Conservation (phyloP, 53 echinoderm and acorn worm species). For the Glandiceps talaboti region DNA sequence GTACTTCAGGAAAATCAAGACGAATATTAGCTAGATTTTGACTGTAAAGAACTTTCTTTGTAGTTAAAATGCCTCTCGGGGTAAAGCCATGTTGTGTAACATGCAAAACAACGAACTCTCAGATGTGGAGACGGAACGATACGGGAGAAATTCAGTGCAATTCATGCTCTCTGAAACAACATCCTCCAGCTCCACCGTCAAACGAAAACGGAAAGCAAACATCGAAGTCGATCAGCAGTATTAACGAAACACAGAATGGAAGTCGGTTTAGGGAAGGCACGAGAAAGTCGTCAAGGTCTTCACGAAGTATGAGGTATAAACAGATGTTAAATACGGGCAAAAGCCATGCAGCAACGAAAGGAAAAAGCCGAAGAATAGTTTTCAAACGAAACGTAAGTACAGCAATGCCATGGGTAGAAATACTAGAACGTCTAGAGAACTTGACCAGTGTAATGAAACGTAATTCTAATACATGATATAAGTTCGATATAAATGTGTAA, state of each 20-base stretch:
- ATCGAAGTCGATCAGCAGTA: slow-evolving; percentile 6
- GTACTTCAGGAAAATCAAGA: too few relatives aligned
- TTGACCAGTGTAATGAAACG: too few relatives aligned
- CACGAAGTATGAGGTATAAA: slow-evolving; percentile 60
- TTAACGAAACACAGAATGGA: slow-evolving; percentile 25
- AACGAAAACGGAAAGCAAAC: slow-evolving; percentile 22
- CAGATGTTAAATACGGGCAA: slow-evolving; percentile 55
- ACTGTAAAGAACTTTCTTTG: too few relatives aligned
- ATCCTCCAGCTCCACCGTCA: slow-evolving; percentile 6
- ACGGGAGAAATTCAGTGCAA: slow-evolving; percentile 54
- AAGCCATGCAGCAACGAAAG: slow-evolving; percentile 74
- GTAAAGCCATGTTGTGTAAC: slow-evolving; percentile 44
- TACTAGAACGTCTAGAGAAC: too few relatives aligned
- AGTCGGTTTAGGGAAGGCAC: slow-evolving; percentile 34
- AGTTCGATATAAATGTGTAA: too few relatives aligned
- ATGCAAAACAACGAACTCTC: slow-evolving; percentile 76
- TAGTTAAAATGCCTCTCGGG: slow-evolving; percentile 38
- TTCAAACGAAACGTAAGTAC: slow-evolving; percentile 85
- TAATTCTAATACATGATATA: too few relatives aligned
- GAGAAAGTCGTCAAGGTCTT: slow-evolving; percentile 45
- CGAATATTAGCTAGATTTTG: too few relatives aligned
- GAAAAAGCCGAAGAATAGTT: slow-evolving; percentile 72
- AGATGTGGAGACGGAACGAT: slow-evolving; percentile 66
- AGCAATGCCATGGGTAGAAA: too few relatives aligned
- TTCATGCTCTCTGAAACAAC: slow-evolving; percentile 36